phyloP scores from a whole-genome alignment of 2,888 invertebrate species.

The Operophtera brumata region DNA sequence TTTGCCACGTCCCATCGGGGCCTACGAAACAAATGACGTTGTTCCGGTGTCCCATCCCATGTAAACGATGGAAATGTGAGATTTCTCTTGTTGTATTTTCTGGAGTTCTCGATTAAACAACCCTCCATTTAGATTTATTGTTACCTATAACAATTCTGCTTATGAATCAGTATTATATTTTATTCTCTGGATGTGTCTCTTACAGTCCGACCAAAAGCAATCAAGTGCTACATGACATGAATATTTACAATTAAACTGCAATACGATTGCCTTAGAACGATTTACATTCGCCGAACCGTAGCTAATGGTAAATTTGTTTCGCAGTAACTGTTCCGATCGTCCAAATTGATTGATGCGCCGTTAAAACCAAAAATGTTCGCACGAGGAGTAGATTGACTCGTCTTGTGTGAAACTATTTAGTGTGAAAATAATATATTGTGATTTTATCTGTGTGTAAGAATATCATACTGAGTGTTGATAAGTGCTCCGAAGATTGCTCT shows the following conservation, averaged over 20 bases:
- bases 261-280: constrained; percentile 29
- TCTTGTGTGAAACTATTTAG: constrained; percentile 36
- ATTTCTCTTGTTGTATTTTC: constrained; percentile 31
- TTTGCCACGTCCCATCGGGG: constrained; percentile 34
- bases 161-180: neutral
- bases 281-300: constrained; percentile 40
- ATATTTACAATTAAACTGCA: constrained; percentile 34
- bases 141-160: neutral
- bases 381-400: constrained; percentile 67
- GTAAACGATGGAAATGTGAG: constrained; percentile 30
- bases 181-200: constrained; percentile 14
- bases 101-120: constrained; percentile 12
- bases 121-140: constrained; percentile 12
- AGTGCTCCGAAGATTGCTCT: constrained; percentile 56
- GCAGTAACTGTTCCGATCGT: constrained; percentile 39
- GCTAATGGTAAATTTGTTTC: constrained; percentile 52
- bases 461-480: constrained; percentile 46
- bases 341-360: constrained; percentile 44
- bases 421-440: constrained; percentile 38
- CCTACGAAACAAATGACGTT: constrained; percentile 36
- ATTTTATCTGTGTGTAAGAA: constrained; percentile 30
- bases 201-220: constrained; percentile 39
- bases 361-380: constrained; percentile 65
- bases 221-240: constrained; percentile 47
- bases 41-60: constrained; percentile 33